These are phyloP conservation scores for Pachypsylla venusta DNA, from an alignment of 1,140 invertebrate species.

Conservation along the genomic window DNA sequence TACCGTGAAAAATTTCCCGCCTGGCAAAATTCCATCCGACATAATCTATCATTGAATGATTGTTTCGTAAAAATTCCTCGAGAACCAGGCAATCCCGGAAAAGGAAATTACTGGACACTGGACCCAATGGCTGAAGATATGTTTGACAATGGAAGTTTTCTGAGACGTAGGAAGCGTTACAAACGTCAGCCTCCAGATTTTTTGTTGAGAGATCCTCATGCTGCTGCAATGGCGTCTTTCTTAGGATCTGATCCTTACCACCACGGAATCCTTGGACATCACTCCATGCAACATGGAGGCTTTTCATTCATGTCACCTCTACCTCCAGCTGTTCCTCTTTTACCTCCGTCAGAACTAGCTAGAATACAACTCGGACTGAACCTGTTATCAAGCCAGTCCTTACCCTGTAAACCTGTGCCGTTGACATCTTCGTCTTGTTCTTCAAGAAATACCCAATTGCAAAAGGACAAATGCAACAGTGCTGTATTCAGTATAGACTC, in stretches of 20 bases:
- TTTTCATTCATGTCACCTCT: conserved; percentile 33
- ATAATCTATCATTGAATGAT: conserved; percentile 95
- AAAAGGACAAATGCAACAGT: conserved; percentile 26
- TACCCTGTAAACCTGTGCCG: conserved; percentile 35
- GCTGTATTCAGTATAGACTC: conserved; percentile 38
- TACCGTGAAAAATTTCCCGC: conserved; percentile 90
- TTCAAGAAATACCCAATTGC: conserved; percentile 16
- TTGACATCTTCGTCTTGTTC: conserved; percentile 28
- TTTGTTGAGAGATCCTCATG: conserved; percentile 34
- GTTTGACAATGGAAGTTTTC: conserved; percentile 98
- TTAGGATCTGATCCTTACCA: conserved; percentile 30
- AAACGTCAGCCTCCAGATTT: conserved; percentile 60
- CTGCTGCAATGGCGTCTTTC: conserved; percentile 33
- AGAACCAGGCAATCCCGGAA: conserved; percentile 95
- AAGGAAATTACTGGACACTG: conserved; percentile 98
- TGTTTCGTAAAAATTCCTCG: conserved; percentile 98
- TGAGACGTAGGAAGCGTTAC: conserved; percentile 86
- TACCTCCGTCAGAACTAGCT: conserved; percentile 34
- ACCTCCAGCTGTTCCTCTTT: conserved; percentile 32
- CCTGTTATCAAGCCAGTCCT: conserved; percentile 28
- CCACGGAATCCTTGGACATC: conserved; percentile 26
- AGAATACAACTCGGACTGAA: conserved; percentile 33
- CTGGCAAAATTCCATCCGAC: conserved; percentile 93
- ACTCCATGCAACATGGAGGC: conserved; percentile 26
- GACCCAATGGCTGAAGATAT: conserved; percentile 95